phyloP scores from a whole-genome alignment of 2,888 invertebrate genomes.

The Harpalus rufipes region DNA sequence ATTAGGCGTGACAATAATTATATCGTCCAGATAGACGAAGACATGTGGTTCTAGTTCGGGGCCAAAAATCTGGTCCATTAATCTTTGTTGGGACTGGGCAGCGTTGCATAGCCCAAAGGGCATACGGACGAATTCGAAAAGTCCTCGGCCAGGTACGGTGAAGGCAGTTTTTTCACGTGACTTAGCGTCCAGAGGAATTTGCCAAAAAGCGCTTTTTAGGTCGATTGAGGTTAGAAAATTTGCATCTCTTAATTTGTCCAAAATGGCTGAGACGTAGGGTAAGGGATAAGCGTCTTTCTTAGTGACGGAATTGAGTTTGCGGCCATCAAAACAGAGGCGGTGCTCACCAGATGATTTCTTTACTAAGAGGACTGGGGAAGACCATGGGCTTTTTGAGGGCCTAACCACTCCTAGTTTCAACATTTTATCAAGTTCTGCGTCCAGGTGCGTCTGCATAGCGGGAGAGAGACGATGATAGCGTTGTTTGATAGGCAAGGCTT shows the following conservation, averaged over 20 bases:
- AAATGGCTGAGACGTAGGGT: background rate
- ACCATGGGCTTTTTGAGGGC: no score
- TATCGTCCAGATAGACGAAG: slow-evolving; percentile 70
- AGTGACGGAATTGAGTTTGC: background rate
- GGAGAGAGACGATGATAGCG: no score
- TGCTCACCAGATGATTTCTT: background rate
- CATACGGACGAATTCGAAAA: slow-evolving; percentile 66
- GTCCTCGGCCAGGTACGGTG: background rate
- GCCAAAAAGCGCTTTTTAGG: slow-evolving; percentile 69
- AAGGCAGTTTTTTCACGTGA: background rate
- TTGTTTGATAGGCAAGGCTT: no score
- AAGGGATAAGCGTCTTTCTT: slow-evolving; percentile 64
- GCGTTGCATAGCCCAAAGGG: slow-evolving; percentile 70
- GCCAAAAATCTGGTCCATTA: slow-evolving; percentile 68
- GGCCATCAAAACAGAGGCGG: background rate
- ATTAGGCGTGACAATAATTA: slow-evolving; percentile 69
- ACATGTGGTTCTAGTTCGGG: slow-evolving; percentile 66
- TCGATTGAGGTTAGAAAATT: background rate
- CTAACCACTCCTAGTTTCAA: no score
- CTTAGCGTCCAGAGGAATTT: slow-evolving; percentile 64
- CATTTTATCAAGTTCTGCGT: no score
- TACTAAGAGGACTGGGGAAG: no score
- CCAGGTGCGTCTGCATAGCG: no score
- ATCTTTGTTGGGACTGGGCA: slow-evolving; percentile 68
- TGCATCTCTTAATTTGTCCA: background rate